phyloP scores from a whole-genome alignment of 2,113 vertebrate species.

The Rattus norvegicus region DNA sequence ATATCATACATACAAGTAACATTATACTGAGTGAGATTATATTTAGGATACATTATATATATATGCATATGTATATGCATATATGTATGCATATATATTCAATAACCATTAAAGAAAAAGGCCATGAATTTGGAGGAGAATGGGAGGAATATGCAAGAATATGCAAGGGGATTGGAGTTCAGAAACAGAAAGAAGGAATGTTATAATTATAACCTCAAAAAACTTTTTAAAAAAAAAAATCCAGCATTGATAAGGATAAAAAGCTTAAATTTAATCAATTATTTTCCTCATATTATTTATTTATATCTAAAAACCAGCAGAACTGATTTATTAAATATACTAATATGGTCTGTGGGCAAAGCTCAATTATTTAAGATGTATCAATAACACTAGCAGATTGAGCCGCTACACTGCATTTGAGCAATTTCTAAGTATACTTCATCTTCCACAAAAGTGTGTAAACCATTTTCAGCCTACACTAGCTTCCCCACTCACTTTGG shows the following conservation, averaged over 20 bases:
- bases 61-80: too few relatives aligned
- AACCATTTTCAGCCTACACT: background rate
- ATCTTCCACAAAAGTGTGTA: background rate
- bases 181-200: background rate
- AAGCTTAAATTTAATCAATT: background rate
- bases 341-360: background rate
- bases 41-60: background rate
- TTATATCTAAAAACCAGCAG: background rate
- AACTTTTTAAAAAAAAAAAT: background rate
- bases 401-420: background rate
- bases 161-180: background rate
- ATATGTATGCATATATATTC: background rate
- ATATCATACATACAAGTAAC: background rate
- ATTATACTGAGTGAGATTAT: background rate
- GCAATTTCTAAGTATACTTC: background rate
- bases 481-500: background rate
- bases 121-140: background rate
- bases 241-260: background rate
- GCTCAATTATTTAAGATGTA: background rate
- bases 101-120: background rate
- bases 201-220: background rate
- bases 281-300: constrained; percentile 7
- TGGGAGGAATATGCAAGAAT: background rate
- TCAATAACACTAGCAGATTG: background rate
- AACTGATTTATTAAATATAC: background rate